These are phyloP conservation scores for Olivierus martensii DNA, from an alignment of 1,140 invertebrate species.

Conservation along the genomic window DNA sequence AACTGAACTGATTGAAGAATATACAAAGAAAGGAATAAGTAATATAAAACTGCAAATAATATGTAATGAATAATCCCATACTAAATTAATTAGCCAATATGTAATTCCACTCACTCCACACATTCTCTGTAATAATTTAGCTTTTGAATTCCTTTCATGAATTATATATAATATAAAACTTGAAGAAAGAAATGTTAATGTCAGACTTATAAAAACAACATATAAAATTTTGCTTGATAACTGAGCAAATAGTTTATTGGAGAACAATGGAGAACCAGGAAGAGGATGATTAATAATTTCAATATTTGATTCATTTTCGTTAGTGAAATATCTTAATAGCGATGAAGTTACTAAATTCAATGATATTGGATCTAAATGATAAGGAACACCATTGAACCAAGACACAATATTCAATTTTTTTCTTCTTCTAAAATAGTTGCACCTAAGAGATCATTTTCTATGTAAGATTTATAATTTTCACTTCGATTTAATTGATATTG, in stretches of 20 bases:
- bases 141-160: slow-evolving; percentile 18
- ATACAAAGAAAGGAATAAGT: slow-evolving; percentile 11
- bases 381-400: slow-evolving; percentile 18
- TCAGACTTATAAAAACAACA: background rate
- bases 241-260: too few species aligned
- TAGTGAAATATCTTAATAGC: slow-evolving; percentile 1
- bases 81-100: slow-evolving; percentile 16
- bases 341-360: slow-evolving; percentile 9
- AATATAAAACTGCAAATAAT: slow-evolving; percentile 5
- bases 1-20: background rate
- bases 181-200: slow-evolving; percentile 17
- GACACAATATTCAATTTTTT: slow-evolving; percentile 1
- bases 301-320: background rate
- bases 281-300: slow-evolving; percentile 5
- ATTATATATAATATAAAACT: slow-evolving; percentile 17
- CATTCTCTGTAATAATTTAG: slow-evolving; percentile 21
- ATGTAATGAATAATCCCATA: slow-evolving; percentile 15
- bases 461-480: slow-evolving; percentile 2
- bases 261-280: background rate
- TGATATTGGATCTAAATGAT: slow-evolving; percentile 10
- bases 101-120: slow-evolving; percentile 9
- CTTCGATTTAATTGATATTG: slow-evolving; percentile 6
- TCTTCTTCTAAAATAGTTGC: background rate
- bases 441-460: slow-evolving; percentile 5
- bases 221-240: too few species aligned